Percentiles rank a stretch among this genome's conserved stretches.
Evolutionary conservation across 1,140 invertebrate species (phyloP).

Genomic region (Galleria mellonella): DNA sequence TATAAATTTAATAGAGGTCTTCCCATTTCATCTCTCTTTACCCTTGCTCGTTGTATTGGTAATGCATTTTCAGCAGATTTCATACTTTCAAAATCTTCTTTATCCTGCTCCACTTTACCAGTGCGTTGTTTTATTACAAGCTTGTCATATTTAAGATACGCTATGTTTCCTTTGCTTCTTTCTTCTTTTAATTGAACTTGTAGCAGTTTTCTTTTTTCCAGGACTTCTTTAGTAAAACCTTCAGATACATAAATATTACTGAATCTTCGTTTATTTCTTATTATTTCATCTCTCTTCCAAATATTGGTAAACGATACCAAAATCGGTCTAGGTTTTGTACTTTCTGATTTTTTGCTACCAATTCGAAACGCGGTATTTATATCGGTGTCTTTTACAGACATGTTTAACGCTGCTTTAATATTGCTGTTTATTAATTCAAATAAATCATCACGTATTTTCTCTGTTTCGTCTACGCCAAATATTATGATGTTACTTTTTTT

Average conservation of each 20-base stretch:
- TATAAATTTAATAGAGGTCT: too few relatives aligned
- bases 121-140: slow-evolving; percentile 16
- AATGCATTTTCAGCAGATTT: too few relatives aligned
- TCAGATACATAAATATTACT: slow-evolving; percentile 18
- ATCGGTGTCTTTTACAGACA: slow-evolving; percentile 9
- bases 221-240: slow-evolving; percentile 20
- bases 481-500: slow-evolving; percentile 21
- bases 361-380: slow-evolving; percentile 13
- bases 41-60: too few relatives aligned
- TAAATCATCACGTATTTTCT: slow-evolving; percentile 9
- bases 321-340: slow-evolving; percentile 16
- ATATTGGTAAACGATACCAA: slow-evolving; percentile 13
- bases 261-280: slow-evolving; percentile 18
- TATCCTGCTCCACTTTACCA: slow-evolving; percentile 3
- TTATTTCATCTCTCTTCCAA: slow-evolving; percentile 17
- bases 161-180: slow-evolving; percentile 23
- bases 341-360: slow-evolving; percentile 11
- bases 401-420: slow-evolving; percentile 14
- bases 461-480: slow-evolving; percentile 19
- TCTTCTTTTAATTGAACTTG: slow-evolving; percentile 19
- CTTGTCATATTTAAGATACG: slow-evolving; percentile 25
- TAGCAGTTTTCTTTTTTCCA: slow-evolving; percentile 16
- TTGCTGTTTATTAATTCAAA: slow-evolving; percentile 11
- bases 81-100: too few relatives aligned
- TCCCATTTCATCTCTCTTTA: too few relatives aligned